These are phyloP conservation scores for Pemphigus obesinymphae DNA, from an alignment of 1,140 invertebrate species.

Conservation along the genomic window DNA sequence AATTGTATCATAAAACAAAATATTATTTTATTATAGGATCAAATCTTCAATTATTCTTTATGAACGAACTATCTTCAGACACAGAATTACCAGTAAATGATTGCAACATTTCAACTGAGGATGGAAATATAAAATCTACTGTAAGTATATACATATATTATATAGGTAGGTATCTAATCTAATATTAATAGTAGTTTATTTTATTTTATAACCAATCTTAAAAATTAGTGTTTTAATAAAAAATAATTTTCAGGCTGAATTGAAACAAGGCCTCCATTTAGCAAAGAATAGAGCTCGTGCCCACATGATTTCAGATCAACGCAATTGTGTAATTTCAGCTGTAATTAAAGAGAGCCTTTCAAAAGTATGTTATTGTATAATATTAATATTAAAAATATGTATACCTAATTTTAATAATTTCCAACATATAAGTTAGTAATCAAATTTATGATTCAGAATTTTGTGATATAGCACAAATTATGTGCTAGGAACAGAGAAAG, in stretches of 20 bases:
- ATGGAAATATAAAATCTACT: constrained; percentile 5
- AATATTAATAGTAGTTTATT: no score
- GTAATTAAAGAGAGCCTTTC: constrained; percentile 31
- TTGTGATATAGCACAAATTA: no score
- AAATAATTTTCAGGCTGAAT: constrained; percentile 16
- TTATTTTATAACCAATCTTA: neutral
- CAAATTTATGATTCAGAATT: no score
- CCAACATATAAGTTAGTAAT: no score
- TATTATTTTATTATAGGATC: constrained; percentile 61
- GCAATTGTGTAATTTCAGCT: constrained; percentile 20
- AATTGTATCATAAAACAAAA: neutral
- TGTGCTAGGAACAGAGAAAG: no score
- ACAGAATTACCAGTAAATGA: constrained; percentile 22
- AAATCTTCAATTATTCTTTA: constrained; percentile 91
- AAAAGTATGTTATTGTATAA: constrained; percentile 1
- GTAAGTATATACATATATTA: no score
- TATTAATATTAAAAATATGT: neutral
- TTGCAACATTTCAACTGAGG: neutral
- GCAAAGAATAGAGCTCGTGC: constrained; percentile 8
- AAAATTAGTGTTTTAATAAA: neutral
- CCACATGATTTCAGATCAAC: constrained; percentile 27
- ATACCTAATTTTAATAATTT: no score
- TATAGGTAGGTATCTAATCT: no score
- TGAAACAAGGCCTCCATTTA: neutral
- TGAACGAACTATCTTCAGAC: constrained; percentile 83